A percentile compares a stretch with the other conserved stretches of the same genome.
Evolutionary conservation across 1,140 invertebrate genomes (phyloP).

Genomic region (Adelges cooleyi): DNA sequence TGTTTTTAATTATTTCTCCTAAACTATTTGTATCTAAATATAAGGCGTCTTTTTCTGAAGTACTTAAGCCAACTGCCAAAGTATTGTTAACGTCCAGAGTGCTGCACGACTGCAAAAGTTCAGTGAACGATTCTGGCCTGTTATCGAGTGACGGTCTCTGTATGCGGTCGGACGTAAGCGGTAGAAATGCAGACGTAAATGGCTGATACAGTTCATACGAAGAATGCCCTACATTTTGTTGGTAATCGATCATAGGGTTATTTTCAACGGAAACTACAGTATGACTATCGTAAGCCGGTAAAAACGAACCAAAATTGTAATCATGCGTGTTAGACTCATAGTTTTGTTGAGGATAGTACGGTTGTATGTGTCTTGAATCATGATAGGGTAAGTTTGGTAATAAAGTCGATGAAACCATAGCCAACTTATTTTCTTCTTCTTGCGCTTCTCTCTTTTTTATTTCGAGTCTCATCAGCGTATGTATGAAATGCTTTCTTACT

Average conservation of each 20-base stretch:
- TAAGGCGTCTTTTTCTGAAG: background rate
- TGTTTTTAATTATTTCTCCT: slow-evolving; percentile 84
- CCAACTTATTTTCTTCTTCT: slow-evolving; percentile 32
- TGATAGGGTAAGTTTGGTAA: slow-evolving; percentile 10
- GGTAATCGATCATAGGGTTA: slow-evolving; percentile 13
- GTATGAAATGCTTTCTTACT: slow-evolving; percentile 94
- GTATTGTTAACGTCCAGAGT: background rate
- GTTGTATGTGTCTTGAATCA: slow-evolving; percentile 1
- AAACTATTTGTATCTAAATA: slow-evolving; percentile 58
- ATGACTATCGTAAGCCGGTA: background rate
- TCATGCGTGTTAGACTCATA: slow-evolving; percentile 12
- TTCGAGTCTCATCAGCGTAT: slow-evolving; percentile 89
- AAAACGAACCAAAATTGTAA: background rate
- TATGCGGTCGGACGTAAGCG: background rate
- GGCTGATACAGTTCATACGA: slow-evolving; percentile 4
- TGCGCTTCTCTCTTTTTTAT: slow-evolving; percentile 60
- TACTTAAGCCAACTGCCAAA: background rate
- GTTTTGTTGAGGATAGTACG: background rate
- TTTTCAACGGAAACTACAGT: background rate
- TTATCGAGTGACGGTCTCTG: background rate
- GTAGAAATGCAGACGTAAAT: background rate
- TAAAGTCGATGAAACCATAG: background rate
- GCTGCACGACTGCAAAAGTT: background rate
- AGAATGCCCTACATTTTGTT: background rate
- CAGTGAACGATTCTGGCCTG: background rate